phyloP scores from a whole-genome alignment of 1,140 invertebrate genomes.

The Bombus superbus region DNA sequence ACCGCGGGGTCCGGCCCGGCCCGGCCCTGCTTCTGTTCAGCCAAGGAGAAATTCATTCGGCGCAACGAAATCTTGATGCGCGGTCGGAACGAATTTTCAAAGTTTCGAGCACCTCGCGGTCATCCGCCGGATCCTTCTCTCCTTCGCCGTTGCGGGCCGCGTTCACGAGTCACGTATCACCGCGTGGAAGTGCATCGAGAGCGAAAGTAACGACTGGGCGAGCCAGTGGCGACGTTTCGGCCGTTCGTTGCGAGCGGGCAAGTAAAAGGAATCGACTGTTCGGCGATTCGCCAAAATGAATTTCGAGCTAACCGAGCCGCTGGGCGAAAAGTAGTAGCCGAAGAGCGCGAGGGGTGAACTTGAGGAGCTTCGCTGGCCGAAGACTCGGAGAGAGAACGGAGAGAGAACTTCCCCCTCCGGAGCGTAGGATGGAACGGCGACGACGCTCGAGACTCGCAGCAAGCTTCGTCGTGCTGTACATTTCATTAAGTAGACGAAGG shows the following conservation, averaged over 20 bases:
- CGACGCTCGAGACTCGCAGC: background rate
- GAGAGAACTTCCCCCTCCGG: background rate
- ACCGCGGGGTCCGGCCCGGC: background rate
- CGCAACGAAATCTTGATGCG: slow-evolving; percentile 40
- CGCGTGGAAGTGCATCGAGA: no score
- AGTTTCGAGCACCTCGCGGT: slow-evolving; percentile 2
- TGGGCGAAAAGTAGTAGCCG: background rate
- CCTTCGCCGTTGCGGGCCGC: background rate
- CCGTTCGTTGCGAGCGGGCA: no score
- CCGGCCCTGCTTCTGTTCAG: slow-evolving; percentile 30
- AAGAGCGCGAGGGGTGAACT: background rate
- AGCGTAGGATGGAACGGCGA: background rate
- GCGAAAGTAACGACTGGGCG: no score
- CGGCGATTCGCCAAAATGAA: background rate
- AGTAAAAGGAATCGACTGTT: background rate
- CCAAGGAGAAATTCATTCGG: slow-evolving; percentile 26
- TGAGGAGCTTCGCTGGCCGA: background rate
- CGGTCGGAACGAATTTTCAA: slow-evolving; percentile 55
- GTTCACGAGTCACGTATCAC: no score
- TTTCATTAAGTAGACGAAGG: slow-evolving; percentile 65
- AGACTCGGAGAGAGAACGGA: background rate
- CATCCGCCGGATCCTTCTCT: background rate
- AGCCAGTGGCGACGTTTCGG: no score
- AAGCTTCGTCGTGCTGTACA: slow-evolving; percentile 46
- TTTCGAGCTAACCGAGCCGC: background rate